Conservation (phyloP, 2,797 vertebrate genomes). For the Peromyscus nudipes region DNA sequence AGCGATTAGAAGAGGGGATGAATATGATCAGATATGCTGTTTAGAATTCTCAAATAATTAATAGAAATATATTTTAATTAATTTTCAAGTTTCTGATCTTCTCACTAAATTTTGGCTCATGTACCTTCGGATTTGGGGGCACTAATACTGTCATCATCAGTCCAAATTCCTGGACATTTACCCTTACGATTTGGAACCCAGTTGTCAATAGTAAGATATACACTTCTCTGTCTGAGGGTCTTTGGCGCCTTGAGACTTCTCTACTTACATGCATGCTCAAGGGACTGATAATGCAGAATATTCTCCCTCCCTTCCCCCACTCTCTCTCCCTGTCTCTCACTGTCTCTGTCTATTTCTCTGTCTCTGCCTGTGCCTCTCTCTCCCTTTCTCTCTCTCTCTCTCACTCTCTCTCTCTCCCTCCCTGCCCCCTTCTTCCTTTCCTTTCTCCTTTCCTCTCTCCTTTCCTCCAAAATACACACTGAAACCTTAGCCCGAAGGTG, state of each 20-base stretch:
- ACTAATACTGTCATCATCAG: background rate
- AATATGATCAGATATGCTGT: background rate
- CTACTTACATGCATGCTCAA: background rate
- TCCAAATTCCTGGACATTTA: background rate
- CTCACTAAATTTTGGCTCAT: background rate
- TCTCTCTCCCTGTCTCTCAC: background rate
- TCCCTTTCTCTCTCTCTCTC: background rate
- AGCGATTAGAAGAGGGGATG: background rate
- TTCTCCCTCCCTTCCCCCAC: background rate
- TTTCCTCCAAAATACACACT: background rate
- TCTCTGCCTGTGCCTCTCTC: background rate
- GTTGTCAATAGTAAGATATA: background rate
- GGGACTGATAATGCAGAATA: background rate
- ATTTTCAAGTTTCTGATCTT: background rate
- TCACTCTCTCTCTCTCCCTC: background rate
- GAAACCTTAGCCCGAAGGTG: background rate
- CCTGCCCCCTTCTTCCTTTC: background rate
- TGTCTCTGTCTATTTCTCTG: background rate
- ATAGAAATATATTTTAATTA: background rate
- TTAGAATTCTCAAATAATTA: background rate
- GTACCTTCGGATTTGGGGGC: background rate
- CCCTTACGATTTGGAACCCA: background rate
- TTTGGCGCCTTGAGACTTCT: background rate
- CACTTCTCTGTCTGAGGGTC: background rate
- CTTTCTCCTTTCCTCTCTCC: too few species aligned